Base-by-base conservation (phyloP, 2,113 vertebrate genomes). In the Leiothrix lutea region DNA sequence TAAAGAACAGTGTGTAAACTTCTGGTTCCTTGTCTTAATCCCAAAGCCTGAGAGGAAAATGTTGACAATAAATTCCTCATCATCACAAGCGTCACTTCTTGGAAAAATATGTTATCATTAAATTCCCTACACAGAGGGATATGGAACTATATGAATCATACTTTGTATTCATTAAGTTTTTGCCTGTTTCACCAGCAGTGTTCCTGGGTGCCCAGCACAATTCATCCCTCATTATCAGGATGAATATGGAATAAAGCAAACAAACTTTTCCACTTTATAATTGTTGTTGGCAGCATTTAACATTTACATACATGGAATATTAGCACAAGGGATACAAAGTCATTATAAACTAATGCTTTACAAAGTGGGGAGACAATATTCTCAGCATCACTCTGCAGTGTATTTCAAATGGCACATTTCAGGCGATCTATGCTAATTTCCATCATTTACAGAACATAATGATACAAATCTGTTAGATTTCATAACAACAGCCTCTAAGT, bases 371-470 rank as follows among this genome's bases (percentile, higher is more conserved):
- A 91, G n/a, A 83, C 57, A 80, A 90, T 90, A 86, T 75, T 58
- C 50, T 92, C 44, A 69, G 9, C 60, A 78, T 86, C 65, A 42
- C 15, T 86, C 53, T 64, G 38, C 8, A 66, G 28, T 53, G 51
- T 47, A 85, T 88, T 96, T 93, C 70, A 92, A 89, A 96, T 74
- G 72, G 56, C 40, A 94, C 51, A 90, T 95, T 97, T 96, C 82
- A 75, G 44, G 71, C 4, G 0, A 81, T 94, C 89, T 96, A 93
- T 97, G 95, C 45, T 96, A 92, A 97, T 96, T 91, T 95, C 29
- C 33, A 65, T 74, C 74, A 94, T 91, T 95, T 95, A 58, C 42
- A 70, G 81, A 93, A 67, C 40, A 51, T 86, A 91, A 90, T 94
- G 62, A 92, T 66, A 88, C 33, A 96, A 95, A 95, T 85, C 89